Evolutionary conservation across 2,113 vertebrate species (phyloP), one percentile per base, ranked within the genome.

Genomic region (Lampris megalopsis): DNA sequence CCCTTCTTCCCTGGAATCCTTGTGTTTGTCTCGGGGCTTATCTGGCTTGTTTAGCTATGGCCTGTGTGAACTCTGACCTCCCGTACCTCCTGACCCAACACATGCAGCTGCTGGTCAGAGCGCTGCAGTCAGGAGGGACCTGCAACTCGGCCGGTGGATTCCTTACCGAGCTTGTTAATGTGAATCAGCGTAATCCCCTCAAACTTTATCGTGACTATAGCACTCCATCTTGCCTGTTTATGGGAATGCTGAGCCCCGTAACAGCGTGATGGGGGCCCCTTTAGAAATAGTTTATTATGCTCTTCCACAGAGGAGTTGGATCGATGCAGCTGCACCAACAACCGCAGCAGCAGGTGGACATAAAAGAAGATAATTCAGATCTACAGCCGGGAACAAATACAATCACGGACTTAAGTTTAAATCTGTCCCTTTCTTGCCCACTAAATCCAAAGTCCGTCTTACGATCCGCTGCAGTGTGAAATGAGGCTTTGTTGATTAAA

Each of bases 271-370:
- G 75, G 63, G 47, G 82, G 80, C 63, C 36, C 41, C 9, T 10
- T 56, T 48, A 77, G 50, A 77, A 84, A 60, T 11, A 54, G 76
- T 42, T 68, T 89, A 62, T 90, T 89, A 47, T 85, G 68, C 63
- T 85, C 81, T 78, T 75, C 70, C 84, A 80, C 85, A 1, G 45
- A 64, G 41, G 88, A 62, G 53, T 89, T 80, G 48, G 24, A 90
- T 73, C 68, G 76, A 90, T 89, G 81, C 83, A 83, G 82, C 89
- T 90, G 82, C 79, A 87, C 77, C 85, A 75, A 80, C 76, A 76
- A 75, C 79, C 81, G 77, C 73, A 85, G 56, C 80, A 77, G 82
- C 8, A 52, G 67, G 68, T 72, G 77, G 49, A 81, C 71, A 50
- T 5, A 9, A 58, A 81, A 71, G 61, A 42, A 75, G 81, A 77